A percentile compares a stretch with the other conserved stretches of the same genome.
Evolutionary conservation across 2,888 invertebrate species (phyloP).

Genomic region (Polyommatus iphigenia): DNA sequence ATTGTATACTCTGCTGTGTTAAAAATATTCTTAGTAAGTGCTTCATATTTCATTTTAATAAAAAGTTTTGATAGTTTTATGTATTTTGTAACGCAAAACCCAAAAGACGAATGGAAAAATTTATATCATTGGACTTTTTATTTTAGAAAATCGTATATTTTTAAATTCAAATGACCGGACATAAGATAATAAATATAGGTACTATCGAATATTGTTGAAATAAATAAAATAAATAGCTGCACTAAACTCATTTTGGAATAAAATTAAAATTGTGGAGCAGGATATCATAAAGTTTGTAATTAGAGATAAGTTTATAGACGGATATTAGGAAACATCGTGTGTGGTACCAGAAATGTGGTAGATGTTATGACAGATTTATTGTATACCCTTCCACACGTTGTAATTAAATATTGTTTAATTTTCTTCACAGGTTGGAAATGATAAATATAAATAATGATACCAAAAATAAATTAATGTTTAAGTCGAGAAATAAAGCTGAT

Average conservation of each 20-base stretch:
- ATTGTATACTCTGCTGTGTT: no score
- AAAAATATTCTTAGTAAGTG: no score
- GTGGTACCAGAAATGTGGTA: conserved; percentile 8
- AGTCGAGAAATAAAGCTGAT: neutral
- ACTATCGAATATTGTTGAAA: neutral
- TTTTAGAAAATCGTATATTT: neutral
- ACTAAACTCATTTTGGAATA: neutral
- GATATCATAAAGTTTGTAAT: conserved; percentile 15
- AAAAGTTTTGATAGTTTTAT: neutral
- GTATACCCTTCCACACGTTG: neutral
- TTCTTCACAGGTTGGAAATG: neutral
- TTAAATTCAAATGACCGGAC: conserved; percentile 8
- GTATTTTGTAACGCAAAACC: neutral
- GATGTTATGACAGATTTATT: conserved; percentile 5
- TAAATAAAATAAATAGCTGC: neutral
- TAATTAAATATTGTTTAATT: neutral
- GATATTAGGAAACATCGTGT: conserved; percentile 21
- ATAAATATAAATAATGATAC: neutral
- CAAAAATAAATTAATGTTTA: neutral
- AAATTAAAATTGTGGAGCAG: neutral
- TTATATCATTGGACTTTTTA: neutral
- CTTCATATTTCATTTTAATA: neutral
- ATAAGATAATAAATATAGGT: neutral
- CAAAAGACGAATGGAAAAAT: neutral
- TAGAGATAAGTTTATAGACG: conserved; percentile 2